Evolutionary conservation across 2,113 vertebrate genomes (phyloP).

Genomic region (Corythornis vintsioides): DNA sequence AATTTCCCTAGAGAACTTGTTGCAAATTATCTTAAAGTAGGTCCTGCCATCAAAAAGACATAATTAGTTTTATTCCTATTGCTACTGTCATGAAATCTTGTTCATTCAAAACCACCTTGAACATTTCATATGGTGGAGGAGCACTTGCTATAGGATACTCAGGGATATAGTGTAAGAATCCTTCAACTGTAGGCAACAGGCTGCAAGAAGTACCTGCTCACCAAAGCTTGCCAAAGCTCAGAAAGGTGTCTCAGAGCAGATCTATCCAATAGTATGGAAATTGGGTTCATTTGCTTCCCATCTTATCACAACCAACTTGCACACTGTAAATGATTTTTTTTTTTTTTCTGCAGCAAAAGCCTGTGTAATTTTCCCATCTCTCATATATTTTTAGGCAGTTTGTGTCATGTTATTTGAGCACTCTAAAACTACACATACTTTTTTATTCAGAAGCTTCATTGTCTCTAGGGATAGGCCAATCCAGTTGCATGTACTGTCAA

Average conservation of each 20-base stretch:
- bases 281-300: background rate
- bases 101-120: background rate
- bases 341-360: background rate
- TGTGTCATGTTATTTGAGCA: background rate
- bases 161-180: background rate
- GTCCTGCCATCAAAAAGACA: slow-evolving; percentile 46
- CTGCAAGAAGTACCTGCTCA: background rate
- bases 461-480: background rate
- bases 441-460: background rate
- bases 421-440: background rate
- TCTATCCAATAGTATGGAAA: background rate
- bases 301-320: background rate
- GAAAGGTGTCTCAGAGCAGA: background rate
- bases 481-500: background rate
- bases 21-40: slow-evolving; percentile 54
- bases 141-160: background rate
- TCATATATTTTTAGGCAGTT: background rate
- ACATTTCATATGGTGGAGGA: background rate
- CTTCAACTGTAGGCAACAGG: background rate
- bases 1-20: slow-evolving; percentile 27
- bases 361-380: background rate
- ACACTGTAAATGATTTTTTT: background rate
- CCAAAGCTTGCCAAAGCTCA: background rate
- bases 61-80: slow-evolving; percentile 54
- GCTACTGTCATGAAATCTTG: background rate